Evolutionary conservation across 2,797 vertebrate genomes (phyloP).

Genomic region (Distichodus sexfasciatus): DNA sequence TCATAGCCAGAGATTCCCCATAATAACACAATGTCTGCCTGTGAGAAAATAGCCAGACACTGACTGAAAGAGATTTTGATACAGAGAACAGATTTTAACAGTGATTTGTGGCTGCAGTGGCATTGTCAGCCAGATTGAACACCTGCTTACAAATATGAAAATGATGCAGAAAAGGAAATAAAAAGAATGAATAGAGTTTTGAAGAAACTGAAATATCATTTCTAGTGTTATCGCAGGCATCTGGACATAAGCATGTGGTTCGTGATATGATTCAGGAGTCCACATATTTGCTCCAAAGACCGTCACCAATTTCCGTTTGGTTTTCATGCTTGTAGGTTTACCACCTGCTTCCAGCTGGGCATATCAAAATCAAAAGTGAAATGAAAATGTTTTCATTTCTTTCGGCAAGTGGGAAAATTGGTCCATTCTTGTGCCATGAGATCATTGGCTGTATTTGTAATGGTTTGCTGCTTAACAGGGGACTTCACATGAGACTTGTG

Average conservation of each 20-base stretch:
- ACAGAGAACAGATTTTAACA: conserved; percentile 1
- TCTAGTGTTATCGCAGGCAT: too few species aligned
- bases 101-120: conserved; percentile 13
- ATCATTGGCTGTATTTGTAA: too few species aligned
- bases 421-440: conserved; percentile 10
- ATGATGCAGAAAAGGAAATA: background rate
- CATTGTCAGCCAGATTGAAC: conserved; percentile 8
- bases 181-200: background rate
- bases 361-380: too few species aligned
- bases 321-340: too few species aligned
- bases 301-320: too few species aligned
- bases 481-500: too few species aligned
- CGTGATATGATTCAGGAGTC: too few species aligned
- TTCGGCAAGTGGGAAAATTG: background rate
- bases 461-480: too few species aligned
- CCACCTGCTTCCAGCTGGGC: too few species aligned
- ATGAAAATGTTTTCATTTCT: too few species aligned
- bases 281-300: too few species aligned
- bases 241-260: too few species aligned
- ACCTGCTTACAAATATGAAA: conserved; percentile 36
- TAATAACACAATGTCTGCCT: conserved; percentile 20
- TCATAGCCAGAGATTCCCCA: conserved; percentile 21
- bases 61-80: conserved; percentile 12
- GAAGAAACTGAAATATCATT: background rate
- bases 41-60: conserved; percentile 7